Evolutionary conservation across 2,888 invertebrate genomes (phyloP).

Genomic region (Disparrhopalites patrizii): DNA sequence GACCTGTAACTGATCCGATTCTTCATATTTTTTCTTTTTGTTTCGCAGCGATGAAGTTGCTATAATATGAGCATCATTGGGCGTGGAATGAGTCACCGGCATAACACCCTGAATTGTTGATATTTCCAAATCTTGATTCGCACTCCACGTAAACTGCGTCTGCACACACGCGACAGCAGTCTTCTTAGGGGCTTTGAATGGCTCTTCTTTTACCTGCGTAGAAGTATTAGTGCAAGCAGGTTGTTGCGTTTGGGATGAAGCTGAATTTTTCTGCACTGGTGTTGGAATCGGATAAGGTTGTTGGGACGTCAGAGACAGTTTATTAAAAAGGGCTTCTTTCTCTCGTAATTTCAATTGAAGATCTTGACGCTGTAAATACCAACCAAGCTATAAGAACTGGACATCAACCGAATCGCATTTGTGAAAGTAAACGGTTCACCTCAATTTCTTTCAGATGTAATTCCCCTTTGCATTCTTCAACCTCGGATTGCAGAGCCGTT

Average conservation of each 20-base stretch:
- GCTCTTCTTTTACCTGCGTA: too few relatives aligned
- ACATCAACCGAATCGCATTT: neutral
- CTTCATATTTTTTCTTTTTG: too few relatives aligned
- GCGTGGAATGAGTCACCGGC: conserved; percentile 32
- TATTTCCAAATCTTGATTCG: conserved; percentile 10
- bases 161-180: conserved; percentile 2
- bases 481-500: conserved; percentile 16
- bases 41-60: too few relatives aligned
- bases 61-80: too few relatives aligned
- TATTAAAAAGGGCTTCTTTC: conserved; percentile 24
- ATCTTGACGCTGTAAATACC: conserved; percentile 25
- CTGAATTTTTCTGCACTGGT: neutral
- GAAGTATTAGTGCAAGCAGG: too few relatives aligned
- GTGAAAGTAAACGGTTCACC: conserved; percentile 20
- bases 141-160: neutral
- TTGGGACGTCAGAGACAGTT: conserved; percentile 10
- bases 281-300: neutral
- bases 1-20: too few relatives aligned
- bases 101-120: conserved; percentile 22
- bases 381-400: neutral
- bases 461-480: conserved; percentile 31
- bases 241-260: neutral
- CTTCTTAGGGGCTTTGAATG: conserved; percentile 5
- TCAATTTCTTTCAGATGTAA: conserved; percentile 32
- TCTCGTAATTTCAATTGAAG: conserved; percentile 13